Conservation (phyloP, 2,888 invertebrate species). For the Lepidocyrtinus sp. region DNA sequence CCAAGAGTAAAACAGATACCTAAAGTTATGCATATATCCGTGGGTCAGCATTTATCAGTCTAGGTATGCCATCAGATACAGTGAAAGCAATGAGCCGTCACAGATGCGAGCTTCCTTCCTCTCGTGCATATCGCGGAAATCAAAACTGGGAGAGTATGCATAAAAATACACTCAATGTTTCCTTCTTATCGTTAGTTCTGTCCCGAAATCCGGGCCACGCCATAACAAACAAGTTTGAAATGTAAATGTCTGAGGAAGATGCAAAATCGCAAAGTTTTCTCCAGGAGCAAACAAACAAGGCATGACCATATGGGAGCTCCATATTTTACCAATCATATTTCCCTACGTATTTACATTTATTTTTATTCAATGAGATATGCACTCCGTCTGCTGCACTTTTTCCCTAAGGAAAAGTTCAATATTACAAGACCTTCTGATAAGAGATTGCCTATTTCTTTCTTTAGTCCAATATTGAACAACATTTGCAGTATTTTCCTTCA, state of each 20-base stretch:
- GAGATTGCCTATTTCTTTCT: no score
- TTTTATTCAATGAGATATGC: conserved; percentile 12
- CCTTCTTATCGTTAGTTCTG: background rate
- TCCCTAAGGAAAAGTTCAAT: background rate
- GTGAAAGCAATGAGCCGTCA: conserved; percentile 9
- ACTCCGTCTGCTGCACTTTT: conserved; percentile 5
- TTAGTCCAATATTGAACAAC: no score
- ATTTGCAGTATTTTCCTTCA: no score
- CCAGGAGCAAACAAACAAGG: background rate
- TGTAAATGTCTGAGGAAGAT: background rate
- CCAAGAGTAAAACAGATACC: background rate
- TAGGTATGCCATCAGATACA: background rate
- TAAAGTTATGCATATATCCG: background rate
- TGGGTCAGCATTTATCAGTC: conserved; percentile 5
- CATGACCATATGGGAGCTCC: background rate
- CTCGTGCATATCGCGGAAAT: conserved; percentile 6
- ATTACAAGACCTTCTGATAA: background rate
- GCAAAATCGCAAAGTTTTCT: background rate
- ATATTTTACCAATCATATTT: conserved; percentile 9
- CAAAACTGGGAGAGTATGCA: conserved; percentile 12
- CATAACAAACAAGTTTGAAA: background rate
- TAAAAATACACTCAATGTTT: conserved; percentile 9
- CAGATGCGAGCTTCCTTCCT: conserved; percentile 16
- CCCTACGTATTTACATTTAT: conserved; percentile 1
- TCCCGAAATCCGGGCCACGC: background rate